Evolutionary conservation across 92 coral and sea anemone species (phyloP).

Genomic region (Epizoanthus fatuus): DNA sequence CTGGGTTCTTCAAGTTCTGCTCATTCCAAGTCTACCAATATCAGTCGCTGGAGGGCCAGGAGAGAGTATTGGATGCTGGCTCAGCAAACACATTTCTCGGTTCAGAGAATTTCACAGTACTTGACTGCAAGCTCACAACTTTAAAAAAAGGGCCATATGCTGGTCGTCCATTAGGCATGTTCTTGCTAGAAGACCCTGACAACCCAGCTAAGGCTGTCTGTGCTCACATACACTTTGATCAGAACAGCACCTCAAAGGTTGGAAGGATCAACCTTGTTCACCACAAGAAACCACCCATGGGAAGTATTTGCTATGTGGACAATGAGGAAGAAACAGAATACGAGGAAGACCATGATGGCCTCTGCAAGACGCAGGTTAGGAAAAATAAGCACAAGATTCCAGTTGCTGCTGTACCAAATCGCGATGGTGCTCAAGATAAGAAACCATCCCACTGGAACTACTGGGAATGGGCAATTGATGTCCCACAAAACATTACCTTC

Average conservation of each 20-base stretch:
- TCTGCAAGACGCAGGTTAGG: neutral
- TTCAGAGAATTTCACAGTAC: conserved; percentile 3
- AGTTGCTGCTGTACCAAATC: neutral
- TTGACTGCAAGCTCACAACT: conserved; percentile 67
- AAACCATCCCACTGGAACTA: too few species aligned
- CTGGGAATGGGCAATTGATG: too few species aligned
- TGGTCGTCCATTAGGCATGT: conserved; percentile 57
- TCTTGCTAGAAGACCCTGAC: conserved; percentile 51
- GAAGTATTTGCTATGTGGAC: conserved; percentile 5
- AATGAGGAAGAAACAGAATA: too few species aligned
- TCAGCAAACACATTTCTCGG: conserved; percentile 28
- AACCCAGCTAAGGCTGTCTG: conserved; percentile 31
- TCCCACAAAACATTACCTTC: too few species aligned
- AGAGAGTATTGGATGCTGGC: conserved; percentile 4
- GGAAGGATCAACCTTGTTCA: conserved; percentile 53
- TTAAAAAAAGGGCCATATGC: neutral
- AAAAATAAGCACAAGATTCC: neutral
- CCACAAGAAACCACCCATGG: conserved; percentile 38
- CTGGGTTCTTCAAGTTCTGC: conserved; percentile 44
- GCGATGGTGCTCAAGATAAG: too few species aligned
- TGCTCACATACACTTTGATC: conserved; percentile 63
- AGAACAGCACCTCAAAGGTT: neutral
- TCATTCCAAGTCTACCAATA: neutral
- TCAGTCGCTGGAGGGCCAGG: neutral
- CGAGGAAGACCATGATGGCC: conserved; percentile 41